Evolutionary conservation across 2,113 vertebrate genomes (phyloP), one percentile per base, ranked within the genome.

Genomic region (Falco punctatus): DNA sequence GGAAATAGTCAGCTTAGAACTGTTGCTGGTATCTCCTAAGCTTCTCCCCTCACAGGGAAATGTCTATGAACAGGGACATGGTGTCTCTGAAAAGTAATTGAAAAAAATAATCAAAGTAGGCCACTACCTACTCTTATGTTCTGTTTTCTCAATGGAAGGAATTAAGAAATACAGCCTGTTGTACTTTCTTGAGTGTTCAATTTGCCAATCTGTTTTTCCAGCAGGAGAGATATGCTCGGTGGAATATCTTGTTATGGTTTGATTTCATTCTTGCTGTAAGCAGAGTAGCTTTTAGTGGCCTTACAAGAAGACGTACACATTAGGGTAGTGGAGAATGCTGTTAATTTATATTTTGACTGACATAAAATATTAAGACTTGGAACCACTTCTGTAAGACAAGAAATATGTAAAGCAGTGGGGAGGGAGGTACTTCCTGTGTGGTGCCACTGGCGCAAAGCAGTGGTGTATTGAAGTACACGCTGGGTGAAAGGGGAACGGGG

Each of bases 121-220:
- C 6, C 38, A 51, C 11, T 86, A 64, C 18, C 20, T 74, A 55
- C 19, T n/a, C 20, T 59, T 59, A 15, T 0, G 1, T 86, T 94
- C 17, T 84, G 16, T 55, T 64, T 86, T 52, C 14, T 74, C 13
- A 24, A 5, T 81, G 33, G 21, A 77, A 71, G 27, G 26, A 87
- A 30, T 84, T 84, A 91, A 66, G 69, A 96, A 95, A 75, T 61
- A 81, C 7, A 44, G 20, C 21, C 15, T 77, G 74, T 70, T 81
- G 22, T 78, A 23, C 48, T 55, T 69, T 57, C 46, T 61, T 49
- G 24, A 44, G 40, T 54, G 55, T 86, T 89, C 27, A 23, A 4
- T 74, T 91, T 86, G 24, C 74, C 65, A 66, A 42, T 42, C 48
- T 12, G 16, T 67, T 85, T 58, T 74, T n/a, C 55, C 57, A 89